A percentile compares a stretch with the other conserved stretches of the same genome.
Conservation (phyloP, 2,797 vertebrate genomes). For the Sebastes trivittatus region DNA sequence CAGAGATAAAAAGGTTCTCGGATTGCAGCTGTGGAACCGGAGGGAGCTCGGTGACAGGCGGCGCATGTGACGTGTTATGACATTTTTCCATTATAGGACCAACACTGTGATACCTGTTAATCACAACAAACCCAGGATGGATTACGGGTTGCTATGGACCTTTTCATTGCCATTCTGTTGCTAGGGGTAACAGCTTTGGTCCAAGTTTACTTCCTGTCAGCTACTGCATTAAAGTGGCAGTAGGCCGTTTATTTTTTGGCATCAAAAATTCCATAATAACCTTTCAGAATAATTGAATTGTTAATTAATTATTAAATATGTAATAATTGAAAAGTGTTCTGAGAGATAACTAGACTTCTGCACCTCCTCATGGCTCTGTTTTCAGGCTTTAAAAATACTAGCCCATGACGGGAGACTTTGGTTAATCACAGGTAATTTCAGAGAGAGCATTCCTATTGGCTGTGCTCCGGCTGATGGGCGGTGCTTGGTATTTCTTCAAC, state of each 20-base stretch:
- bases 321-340: too few relatives aligned
- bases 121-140: neutral
- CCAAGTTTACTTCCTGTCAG: neutral
- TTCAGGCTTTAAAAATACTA: too few relatives aligned
- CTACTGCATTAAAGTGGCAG: too few relatives aligned
- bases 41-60: neutral
- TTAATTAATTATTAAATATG: too few relatives aligned
- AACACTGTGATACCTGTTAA: neutral
- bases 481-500: too few relatives aligned
- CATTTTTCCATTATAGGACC: slow-evolving; percentile 33
- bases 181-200: neutral
- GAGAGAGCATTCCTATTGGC: too few relatives aligned
- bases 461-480: too few relatives aligned
- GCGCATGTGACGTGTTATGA: neutral
- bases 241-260: neutral
- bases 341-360: too few relatives aligned
- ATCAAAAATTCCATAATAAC: neutral
- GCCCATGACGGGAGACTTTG: too few relatives aligned
- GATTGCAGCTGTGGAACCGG: neutral
- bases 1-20: slow-evolving; percentile 38
- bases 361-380: too few relatives aligned
- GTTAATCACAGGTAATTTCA: too few relatives aligned
- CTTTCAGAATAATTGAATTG: too few relatives aligned
- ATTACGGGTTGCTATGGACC: neutral
- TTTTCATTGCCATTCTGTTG: neutral